Evolutionary conservation across 2,113 vertebrate genomes (phyloP).

Genomic region (Perognathus longimembris): DNA sequence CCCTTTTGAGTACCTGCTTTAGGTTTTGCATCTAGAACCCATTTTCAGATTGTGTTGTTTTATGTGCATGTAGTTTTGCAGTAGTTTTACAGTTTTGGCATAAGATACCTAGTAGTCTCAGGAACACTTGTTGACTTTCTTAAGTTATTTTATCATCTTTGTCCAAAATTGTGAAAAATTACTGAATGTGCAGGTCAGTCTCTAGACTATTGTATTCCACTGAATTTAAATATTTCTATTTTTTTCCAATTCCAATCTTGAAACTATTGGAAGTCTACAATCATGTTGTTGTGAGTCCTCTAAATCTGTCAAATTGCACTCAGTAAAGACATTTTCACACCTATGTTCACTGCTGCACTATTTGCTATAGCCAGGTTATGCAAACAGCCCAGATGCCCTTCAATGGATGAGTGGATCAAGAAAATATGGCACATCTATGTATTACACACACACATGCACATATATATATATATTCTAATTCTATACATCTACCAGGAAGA

Average conservation of each 20-base stretch:
- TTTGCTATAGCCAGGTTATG: too few relatives aligned
- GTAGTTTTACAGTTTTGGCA: neutral
- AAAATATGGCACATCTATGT: too few relatives aligned
- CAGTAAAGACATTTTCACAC: too few relatives aligned
- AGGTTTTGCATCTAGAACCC: neutral
- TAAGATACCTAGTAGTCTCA: neutral
- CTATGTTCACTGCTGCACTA: too few relatives aligned
- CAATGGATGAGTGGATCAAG: too few relatives aligned
- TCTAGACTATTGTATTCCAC: neutral
- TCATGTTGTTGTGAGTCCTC: neutral
- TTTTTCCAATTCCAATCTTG: neutral
- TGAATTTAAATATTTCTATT: neutral
- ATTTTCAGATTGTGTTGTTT: constrained; percentile 13
- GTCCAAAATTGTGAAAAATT: neutral
- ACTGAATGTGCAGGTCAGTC: neutral
- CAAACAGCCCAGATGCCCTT: too few relatives aligned
- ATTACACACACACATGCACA: too few relatives aligned
- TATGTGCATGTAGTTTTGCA: neutral
- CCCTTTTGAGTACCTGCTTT: too few relatives aligned
- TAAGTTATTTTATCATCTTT: neutral
- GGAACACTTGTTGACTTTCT: neutral
- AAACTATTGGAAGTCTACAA: neutral
- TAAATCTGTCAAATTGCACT: neutral
- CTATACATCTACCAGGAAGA: too few relatives aligned
- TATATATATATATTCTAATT: too few relatives aligned